phyloP scores from a whole-genome alignment of 2,113 vertebrate species.

The Scophthalmus maximus region DNA sequence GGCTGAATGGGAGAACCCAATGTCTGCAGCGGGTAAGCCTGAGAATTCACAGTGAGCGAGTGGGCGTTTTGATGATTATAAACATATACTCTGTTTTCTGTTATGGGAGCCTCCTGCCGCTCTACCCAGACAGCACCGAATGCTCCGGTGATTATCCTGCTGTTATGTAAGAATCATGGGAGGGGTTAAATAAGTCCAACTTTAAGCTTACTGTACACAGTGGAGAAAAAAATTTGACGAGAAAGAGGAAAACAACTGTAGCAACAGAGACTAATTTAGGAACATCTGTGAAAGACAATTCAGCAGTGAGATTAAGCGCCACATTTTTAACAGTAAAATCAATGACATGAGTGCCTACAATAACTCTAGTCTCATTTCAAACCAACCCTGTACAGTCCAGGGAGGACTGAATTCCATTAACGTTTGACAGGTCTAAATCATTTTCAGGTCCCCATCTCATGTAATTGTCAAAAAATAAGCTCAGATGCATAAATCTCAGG shows the following conservation, averaged over 20 bases:
- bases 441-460: slow-evolving; percentile 51
- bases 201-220: neutral
- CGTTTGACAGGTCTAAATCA: slow-evolving; percentile 60
- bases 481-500: slow-evolving; percentile 48
- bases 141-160: too few species aligned
- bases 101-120: too few species aligned
- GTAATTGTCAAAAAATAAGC: slow-evolving; percentile 58
- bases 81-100: too few species aligned
- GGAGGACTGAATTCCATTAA: slow-evolving; percentile 44
- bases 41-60: too few species aligned
- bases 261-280: slow-evolving; percentile 26
- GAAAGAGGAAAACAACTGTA: slow-evolving; percentile 14
- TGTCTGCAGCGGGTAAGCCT: too few species aligned
- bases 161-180: neutral
- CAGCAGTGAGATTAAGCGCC: slow-evolving; percentile 33
- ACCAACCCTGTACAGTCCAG: slow-evolving; percentile 18
- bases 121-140: too few species aligned
- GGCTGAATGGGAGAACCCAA: too few species aligned
- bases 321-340: slow-evolving; percentile 30
- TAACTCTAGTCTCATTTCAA: slow-evolving; percentile 39
- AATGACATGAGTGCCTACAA: slow-evolving; percentile 14
- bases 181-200: neutral
- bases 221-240: slow-evolving; percentile 12
- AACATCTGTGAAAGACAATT: slow-evolving; percentile 22
- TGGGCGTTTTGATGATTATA: too few species aligned